phyloP scores from a whole-genome alignment of 2,888 invertebrate genomes.

The Tillus elongatus region DNA sequence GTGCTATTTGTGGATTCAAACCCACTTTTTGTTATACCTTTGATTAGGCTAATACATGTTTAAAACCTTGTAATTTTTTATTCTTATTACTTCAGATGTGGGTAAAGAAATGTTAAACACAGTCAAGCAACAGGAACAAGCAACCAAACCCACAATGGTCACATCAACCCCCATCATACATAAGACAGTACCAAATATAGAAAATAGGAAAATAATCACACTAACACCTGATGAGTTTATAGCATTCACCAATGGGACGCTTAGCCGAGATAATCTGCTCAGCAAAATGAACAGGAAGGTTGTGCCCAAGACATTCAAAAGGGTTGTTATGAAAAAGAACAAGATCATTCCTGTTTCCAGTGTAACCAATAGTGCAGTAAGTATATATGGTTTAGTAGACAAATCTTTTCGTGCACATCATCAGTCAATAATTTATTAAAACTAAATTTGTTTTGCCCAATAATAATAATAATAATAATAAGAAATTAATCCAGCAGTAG shows the following conservation, averaged over 20 bases:
- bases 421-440: too few relatives aligned
- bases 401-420: too few relatives aligned
- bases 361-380: too few relatives aligned
- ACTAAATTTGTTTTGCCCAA: too few relatives aligned
- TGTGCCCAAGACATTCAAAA: constrained; percentile 27
- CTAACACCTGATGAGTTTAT: constrained; percentile 47
- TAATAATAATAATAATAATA: too few relatives aligned
- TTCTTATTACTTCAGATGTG: constrained; percentile 53
- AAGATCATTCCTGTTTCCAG: constrained; percentile 31
- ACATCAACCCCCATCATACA: too few relatives aligned
- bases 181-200: constrained; percentile 30
- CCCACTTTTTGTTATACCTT: too few relatives aligned
- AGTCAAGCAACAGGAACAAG: constrained; percentile 38
- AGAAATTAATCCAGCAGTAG: too few relatives aligned
- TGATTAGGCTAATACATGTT: too few relatives aligned
- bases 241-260: constrained; percentile 31
- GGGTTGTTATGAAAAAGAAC: constrained; percentile 38
- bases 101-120: constrained; percentile 65
- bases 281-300: constrained; percentile 28
- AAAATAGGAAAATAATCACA: constrained; percentile 45
- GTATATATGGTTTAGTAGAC: too few relatives aligned
- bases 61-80: too few relatives aligned
- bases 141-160: constrained; percentile 12
- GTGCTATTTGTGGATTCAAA: too few relatives aligned
- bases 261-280: constrained; percentile 20